Conservation (phyloP, 2,888 invertebrate species). For the Dusona sp. region DNA sequence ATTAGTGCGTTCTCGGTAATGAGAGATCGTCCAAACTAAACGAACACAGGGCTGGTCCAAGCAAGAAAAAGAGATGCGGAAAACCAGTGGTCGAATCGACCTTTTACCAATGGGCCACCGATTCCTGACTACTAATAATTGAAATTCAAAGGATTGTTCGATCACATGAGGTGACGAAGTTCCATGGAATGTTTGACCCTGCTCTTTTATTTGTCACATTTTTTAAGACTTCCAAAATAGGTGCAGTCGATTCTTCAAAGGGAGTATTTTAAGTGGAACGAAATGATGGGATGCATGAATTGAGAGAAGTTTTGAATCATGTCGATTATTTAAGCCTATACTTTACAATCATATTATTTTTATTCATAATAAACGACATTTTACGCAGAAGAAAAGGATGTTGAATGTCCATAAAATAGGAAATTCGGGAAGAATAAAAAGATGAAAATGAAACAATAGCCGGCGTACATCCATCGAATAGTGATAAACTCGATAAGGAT, state of each 20-base stretch:
- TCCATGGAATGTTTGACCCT: neutral
- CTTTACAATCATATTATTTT: neutral
- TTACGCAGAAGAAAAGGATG: neutral
- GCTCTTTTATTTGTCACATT: neutral
- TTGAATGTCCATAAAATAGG: neutral
- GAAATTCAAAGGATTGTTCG: neutral
- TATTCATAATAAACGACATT: neutral
- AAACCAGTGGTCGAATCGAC: neutral
- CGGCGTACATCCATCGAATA: neutral
- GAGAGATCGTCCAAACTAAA: neutral
- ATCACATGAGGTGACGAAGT: neutral
- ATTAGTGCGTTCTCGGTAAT: slow-evolving; percentile 23
- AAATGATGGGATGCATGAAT: neutral
- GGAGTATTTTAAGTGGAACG: neutral
- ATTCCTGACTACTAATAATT: neutral
- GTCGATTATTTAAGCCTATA: neutral
- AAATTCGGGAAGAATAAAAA: neutral
- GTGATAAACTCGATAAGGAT: neutral
- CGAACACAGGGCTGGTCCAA: neutral
- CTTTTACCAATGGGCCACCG: neutral
- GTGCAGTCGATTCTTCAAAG: neutral
- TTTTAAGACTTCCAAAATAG: neutral
- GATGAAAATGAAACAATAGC: neutral
- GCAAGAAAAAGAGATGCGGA: neutral
- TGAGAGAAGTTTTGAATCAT: neutral